These are phyloP conservation scores for Cepaea nemoralis DNA, from an alignment of 1,140 invertebrate genomes.

Conservation along the genomic window DNA sequence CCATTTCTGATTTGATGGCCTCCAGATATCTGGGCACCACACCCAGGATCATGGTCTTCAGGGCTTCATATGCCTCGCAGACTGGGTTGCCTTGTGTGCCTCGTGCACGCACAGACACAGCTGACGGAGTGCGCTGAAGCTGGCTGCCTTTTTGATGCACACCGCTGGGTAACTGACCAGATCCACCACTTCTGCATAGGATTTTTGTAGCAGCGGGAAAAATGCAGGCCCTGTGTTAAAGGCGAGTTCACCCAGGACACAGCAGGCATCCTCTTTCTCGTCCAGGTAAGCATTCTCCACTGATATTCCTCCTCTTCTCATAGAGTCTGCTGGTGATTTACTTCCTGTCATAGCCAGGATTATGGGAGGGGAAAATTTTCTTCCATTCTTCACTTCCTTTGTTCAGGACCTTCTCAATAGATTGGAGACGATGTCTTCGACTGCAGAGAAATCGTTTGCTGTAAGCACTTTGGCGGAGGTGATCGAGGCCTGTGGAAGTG, in stretches of 20 bases:
- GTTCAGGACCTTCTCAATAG: constrained; percentile 77
- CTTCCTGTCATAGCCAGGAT: constrained; percentile 81
- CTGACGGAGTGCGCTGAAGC: constrained; percentile 78
- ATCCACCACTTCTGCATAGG: constrained; percentile 80
- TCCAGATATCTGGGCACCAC: constrained; percentile 80
- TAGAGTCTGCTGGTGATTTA: constrained; percentile 83
- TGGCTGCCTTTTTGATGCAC: constrained; percentile 79
- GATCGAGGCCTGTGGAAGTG: constrained; percentile 76
- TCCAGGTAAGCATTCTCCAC: constrained; percentile 84
- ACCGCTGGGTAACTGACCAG: constrained; percentile 80
- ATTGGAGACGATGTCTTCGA: constrained; percentile 76
- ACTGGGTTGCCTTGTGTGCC: constrained; percentile 48
- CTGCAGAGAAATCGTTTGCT: constrained; percentile 79
- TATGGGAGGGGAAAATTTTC: constrained; percentile 78
- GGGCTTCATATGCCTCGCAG: constrained; percentile 53
- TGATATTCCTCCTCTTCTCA: constrained; percentile 78
- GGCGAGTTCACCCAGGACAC: constrained; percentile 81
- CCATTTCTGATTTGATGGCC: constrained; percentile 79
- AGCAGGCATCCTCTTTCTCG: constrained; percentile 85
- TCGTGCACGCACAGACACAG: constrained; percentile 78
- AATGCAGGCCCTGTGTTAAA: constrained; percentile 78
- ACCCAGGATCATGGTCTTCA: constrained; percentile 72
- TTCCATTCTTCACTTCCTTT: constrained; percentile 78
- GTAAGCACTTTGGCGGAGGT: constrained; percentile 83
- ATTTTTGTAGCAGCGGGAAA: constrained; percentile 79